phyloP scores from a whole-genome alignment of 1,140 invertebrate species.

The Bombus confusus region DNA sequence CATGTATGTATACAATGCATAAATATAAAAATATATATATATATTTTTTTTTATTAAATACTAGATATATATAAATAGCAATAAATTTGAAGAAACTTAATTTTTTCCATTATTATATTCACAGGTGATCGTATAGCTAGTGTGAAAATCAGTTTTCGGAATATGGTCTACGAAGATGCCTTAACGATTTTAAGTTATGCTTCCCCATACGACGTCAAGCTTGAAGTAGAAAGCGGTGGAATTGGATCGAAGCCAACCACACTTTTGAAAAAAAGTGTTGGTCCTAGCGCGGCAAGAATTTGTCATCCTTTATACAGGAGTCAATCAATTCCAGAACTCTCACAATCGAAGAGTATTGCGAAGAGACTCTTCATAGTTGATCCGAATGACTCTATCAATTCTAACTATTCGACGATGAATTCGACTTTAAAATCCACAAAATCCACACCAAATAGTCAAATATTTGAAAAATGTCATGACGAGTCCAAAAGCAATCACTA shows the following conservation, averaged over 20 bases:
- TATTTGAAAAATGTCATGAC: slow-evolving; percentile 72
- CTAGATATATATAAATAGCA: neutral
- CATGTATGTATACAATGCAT: no score
- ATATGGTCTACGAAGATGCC: slow-evolving; percentile 95
- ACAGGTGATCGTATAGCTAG: slow-evolving; percentile 93
- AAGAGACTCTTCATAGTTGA: slow-evolving; percentile 82
- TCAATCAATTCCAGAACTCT: slow-evolving; percentile 86
- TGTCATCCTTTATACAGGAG: slow-evolving; percentile 87
- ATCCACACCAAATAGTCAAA: slow-evolving; percentile 71
- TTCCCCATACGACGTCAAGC: slow-evolving; percentile 93
- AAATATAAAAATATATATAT: no score
- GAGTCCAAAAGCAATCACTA: slow-evolving; percentile 75
- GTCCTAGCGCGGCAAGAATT: slow-evolving; percentile 82
- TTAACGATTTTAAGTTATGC: slow-evolving; percentile 94
- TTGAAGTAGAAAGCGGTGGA: slow-evolving; percentile 86
- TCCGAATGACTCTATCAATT: slow-evolving; percentile 77
- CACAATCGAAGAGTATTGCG: slow-evolving; percentile 80
- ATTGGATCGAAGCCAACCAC: slow-evolving; percentile 83
- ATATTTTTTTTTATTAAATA: neutral
- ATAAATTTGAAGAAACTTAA: neutral
- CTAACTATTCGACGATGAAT: slow-evolving; percentile 80
- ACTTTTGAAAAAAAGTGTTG: slow-evolving; percentile 80
- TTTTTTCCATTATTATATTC: slow-evolving; percentile 36
- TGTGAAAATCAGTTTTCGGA: slow-evolving; percentile 92
- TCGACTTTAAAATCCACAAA: slow-evolving; percentile 78